These are phyloP conservation scores for Leptoteleia sp. DNA, from an alignment of 1,140 invertebrate species.

Conservation along the genomic window DNA sequence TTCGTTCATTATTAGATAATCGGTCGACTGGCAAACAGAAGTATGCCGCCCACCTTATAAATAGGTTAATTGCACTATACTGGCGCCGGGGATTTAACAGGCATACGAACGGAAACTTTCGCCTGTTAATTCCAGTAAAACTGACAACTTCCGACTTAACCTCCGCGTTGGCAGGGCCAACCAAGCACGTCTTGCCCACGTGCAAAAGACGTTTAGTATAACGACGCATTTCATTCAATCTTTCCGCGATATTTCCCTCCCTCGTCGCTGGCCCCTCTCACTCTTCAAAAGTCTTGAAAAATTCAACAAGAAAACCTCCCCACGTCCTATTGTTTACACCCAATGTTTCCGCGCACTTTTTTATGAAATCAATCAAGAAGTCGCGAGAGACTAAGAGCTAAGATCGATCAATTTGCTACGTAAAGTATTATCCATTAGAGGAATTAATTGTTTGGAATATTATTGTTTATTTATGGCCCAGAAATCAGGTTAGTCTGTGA, in stretches of 20 bases:
- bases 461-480: too few relatives aligned
- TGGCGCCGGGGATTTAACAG: constrained; percentile 40
- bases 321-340: too few relatives aligned
- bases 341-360: too few relatives aligned
- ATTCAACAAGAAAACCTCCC: too few relatives aligned
- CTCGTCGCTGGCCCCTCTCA: constrained; percentile 1
- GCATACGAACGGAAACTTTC: constrained; percentile 46
- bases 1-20: constrained; percentile 40
- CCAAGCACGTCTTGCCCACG: constrained; percentile 18
- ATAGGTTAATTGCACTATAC: constrained; percentile 58
- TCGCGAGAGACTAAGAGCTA: too few relatives aligned
- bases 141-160: constrained; percentile 49
- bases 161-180: constrained; percentile 20
- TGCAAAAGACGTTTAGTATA: constrained; percentile 50
- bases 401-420: too few relatives aligned
- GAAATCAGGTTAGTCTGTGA: too few relatives aligned
- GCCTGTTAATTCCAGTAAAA: constrained; percentile 59
- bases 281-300: too few relatives aligned
- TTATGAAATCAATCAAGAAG: too few relatives aligned
- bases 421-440: too few relatives aligned
- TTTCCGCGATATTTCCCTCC: constrained; percentile 16
- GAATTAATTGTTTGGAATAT: too few relatives aligned
- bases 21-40: constrained; percentile 33
- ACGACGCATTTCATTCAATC: constrained; percentile 43
- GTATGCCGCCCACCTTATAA: constrained; percentile 36